Conservation (phyloP, 2,113 vertebrate species). For the Pipra filicauda region DNA sequence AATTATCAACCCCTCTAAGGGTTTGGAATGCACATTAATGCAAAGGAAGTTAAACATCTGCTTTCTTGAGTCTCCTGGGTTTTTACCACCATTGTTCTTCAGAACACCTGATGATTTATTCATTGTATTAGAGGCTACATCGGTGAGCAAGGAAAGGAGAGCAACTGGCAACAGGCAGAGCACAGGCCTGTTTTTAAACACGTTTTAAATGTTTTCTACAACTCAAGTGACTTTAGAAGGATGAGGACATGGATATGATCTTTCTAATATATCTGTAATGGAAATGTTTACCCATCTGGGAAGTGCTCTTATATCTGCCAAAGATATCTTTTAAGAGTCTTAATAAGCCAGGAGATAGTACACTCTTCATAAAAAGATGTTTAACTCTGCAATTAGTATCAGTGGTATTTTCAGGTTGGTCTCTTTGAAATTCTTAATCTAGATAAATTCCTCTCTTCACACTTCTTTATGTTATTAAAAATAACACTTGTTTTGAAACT, state of each 20-base stretch:
- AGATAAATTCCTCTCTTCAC: neutral
- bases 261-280: neutral
- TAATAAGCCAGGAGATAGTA: neutral
- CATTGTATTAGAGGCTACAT: slow-evolving; percentile 20
- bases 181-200: neutral
- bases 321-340: neutral
- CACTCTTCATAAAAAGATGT: neutral
- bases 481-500: neutral
- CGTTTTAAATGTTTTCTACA: neutral
- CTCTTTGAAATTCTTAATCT: neutral
- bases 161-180: neutral
- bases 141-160: neutral
- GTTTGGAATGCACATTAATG: neutral
- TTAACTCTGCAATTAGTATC: neutral
- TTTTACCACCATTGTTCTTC: neutral
- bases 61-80: slow-evolving; percentile 23
- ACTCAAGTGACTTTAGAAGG: neutral
- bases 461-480: neutral
- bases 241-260: neutral
- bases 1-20: neutral
- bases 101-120: slow-evolving; percentile 51
- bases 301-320: neutral
- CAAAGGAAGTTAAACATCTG: slow-evolving; percentile 7
- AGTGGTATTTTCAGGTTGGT: neutral
- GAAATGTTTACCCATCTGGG: neutral